Evolutionary conservation across 2,797 vertebrate species (phyloP).

Genomic region (Squalus acanthias): DNA sequence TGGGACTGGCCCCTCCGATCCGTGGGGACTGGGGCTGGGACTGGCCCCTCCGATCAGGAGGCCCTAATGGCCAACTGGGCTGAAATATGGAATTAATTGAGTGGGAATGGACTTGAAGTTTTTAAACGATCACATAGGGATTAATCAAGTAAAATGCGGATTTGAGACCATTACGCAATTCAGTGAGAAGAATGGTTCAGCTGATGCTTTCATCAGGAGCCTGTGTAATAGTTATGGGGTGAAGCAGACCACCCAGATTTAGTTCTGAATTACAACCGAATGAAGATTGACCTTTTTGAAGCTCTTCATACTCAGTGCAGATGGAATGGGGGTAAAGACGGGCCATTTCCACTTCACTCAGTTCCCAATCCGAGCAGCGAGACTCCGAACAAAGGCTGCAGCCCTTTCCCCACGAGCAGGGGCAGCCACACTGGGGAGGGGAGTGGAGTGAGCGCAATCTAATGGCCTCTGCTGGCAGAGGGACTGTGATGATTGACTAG

Average conservation of each 20-base stretch:
- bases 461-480: not conserved
- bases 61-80: not conserved
- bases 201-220: not conserved
- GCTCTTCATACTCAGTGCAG: not conserved
- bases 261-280: not conserved
- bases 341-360: not conserved
- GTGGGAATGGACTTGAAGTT: not conserved
- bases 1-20: too few relatives aligned
- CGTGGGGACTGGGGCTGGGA: too few relatives aligned
- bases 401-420: not conserved
- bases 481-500: not conserved
- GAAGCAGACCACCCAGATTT: not conserved
- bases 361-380: not conserved
- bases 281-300: not conserved
- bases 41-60: not conserved
- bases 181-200: not conserved
- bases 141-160: not conserved
- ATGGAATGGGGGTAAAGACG: not conserved
- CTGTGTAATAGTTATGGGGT: not conserved
- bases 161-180: not conserved
- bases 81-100: not conserved
- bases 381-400: not conserved
- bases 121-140: not conserved
- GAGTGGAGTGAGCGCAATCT: not conserved
- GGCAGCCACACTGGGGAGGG: not conserved